Conservation (phyloP, 2,113 vertebrate genomes). For the Ptyas mucosa region DNA sequence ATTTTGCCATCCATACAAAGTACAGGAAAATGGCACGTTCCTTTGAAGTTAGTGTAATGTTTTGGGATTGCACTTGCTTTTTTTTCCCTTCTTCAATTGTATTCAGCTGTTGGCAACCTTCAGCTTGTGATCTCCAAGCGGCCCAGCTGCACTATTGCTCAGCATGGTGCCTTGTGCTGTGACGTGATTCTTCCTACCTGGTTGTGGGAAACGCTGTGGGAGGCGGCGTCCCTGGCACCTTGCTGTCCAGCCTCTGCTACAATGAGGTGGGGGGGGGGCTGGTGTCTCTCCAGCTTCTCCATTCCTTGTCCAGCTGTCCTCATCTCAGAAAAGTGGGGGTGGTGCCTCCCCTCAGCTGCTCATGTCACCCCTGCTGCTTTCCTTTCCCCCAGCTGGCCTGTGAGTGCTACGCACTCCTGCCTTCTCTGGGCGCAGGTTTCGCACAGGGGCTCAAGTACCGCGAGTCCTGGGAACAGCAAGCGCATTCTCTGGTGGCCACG, state of each 20-base stretch:
- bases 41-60: too few species aligned
- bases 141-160: accelerated
- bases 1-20: neutral
- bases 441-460: conserved; percentile 78
- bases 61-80: accelerated
- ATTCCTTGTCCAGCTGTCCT: neutral
- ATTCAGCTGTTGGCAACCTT: neutral
- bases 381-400: conserved; percentile 76
- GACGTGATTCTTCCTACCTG: neutral
- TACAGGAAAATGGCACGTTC: neutral
- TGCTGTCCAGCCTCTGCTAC: neutral
- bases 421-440: conserved; percentile 79
- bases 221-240: too few species aligned
- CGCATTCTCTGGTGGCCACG: conserved; percentile 80
- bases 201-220: neutral
- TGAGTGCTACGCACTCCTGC: conserved; percentile 79
- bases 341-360: neutral
- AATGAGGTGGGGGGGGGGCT: too few species aligned
- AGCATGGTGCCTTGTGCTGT: neutral
- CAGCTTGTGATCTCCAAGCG: too few species aligned
- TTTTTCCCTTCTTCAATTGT: neutral
- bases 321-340: neutral
- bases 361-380: neutral
- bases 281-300: neutral
- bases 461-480: conserved; percentile 84